Base-by-base conservation (phyloP, 1,140 invertebrate species). In the Drosophila arizonae region DNA sequence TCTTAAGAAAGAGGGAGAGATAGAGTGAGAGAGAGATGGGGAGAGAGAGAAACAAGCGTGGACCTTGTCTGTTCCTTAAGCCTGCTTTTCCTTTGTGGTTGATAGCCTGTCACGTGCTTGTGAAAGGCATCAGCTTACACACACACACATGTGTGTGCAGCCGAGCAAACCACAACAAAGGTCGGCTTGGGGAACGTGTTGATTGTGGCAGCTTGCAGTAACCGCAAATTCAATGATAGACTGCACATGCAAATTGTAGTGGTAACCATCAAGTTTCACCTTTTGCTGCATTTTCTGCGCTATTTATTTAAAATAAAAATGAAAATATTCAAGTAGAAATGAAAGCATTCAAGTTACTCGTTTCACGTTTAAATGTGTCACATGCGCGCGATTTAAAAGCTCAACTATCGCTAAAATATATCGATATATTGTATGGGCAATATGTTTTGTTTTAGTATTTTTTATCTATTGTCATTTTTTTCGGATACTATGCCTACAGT, bases 71-170 rank as follows among this genome's bases (percentile, higher is more conserved):
- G 51, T 54, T 36, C 61, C 52, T 41, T 54, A 55, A 30, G 21
- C 46, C 15, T 8, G 17, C n/a, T 26, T 26, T 58, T 21, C 30
- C 30, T 36, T 26, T 56, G 39, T 17, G 63, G 39, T 33, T 66
- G 54, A 30, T 39, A 33, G 33, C 30, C 26, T 50, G 68, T 28
- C 68, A 71, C 61, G 68, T 71, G 68, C 54, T 43, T 43, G 24
- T 71, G 45, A 30, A 43, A 65, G 43, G 50, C 61, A 52, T 71
- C 41, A 54, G 26, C 50, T 71, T 71, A 51, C 68, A 50, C 9
- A 24, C 46, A 24, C 46, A 41, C 10, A 9, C 33, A 33, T 30
- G 6, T 30, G 33, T 8, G 8, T 17, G 43, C 10, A 24, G 45
- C 10, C 6, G 41, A 13, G 15, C 6, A 51, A 55, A 57, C 60